phyloP scores from a whole-genome alignment of 1,140 invertebrate genomes.

The Leptopilina boulardi region DNA sequence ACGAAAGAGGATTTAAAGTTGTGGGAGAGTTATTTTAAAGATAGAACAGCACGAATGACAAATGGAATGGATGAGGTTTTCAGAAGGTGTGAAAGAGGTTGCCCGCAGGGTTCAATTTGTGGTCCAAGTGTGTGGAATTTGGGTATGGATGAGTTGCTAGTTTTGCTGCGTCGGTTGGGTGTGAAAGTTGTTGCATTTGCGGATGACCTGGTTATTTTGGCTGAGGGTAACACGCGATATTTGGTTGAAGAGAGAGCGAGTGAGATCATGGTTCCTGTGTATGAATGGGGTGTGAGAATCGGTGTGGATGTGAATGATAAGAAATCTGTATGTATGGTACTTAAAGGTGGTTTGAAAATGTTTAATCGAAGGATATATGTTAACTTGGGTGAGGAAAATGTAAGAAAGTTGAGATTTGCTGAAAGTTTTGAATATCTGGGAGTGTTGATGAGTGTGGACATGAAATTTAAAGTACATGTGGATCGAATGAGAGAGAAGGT shows the following conservation, averaged over 20 bases:
- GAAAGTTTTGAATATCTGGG: neutral
- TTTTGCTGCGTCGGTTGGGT: neutral
- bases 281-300: no score
- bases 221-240: no score
- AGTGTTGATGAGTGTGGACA: no score
- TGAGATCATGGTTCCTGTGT: no score
- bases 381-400: no score
- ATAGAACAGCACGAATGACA: neutral
- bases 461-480: no score
- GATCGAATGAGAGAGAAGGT: no score
- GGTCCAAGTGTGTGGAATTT: neutral
- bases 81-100: neutral
- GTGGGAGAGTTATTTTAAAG: neutral
- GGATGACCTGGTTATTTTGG: neutral
- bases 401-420: neutral
- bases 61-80: neutral
- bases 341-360: no score
- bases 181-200: neutral
- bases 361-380: no score
- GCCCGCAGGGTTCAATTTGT: neutral
- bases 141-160: neutral
- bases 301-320: no score
- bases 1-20: neutral
- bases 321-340: no score
- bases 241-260: no score